Evolutionary conservation across 2,888 invertebrate genomes (phyloP).

Genomic region (Hemithea aestivaria): DNA sequence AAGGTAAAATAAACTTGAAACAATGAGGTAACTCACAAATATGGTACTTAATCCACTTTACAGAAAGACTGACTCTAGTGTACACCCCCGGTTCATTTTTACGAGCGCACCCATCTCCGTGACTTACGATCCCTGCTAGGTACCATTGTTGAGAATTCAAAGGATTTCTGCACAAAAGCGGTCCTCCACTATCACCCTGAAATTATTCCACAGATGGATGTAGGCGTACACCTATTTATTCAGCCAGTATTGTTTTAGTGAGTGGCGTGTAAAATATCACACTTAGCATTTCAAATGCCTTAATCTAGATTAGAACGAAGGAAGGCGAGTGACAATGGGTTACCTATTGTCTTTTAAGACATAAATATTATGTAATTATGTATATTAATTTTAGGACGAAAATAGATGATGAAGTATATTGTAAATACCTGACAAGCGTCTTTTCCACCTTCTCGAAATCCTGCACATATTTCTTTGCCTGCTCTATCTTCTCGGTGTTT

Average conservation of each 20-base stretch:
- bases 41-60: conserved; percentile 85
- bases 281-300: no score
- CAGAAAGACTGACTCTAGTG: conserved; percentile 85
- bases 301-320: background rate
- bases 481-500: conserved; percentile 82
- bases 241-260: conserved; percentile 3
- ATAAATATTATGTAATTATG: no score
- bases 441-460: conserved; percentile 84
- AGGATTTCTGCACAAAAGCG: conserved; percentile 87
- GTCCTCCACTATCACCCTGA: conserved; percentile 90
- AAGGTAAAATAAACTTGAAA: no score
- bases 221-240: conserved; percentile 1
- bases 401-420: background rate
- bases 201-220: conserved; percentile 26
- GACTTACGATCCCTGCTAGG: conserved; percentile 90
- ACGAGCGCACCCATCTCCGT: conserved; percentile 91
- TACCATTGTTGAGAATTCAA: conserved; percentile 85
- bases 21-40: conserved; percentile 67
- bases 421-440: conserved; percentile 86
- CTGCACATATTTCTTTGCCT: conserved; percentile 88
- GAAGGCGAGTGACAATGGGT: no score
- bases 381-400: no score
- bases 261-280: background rate
- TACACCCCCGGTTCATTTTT: conserved; percentile 90
- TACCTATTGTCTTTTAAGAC: no score